Evolutionary conservation across 2,888 invertebrate genomes (phyloP), one percentile per base, ranked within the genome.

Genomic region (Catotricha subobsoleta): DNA sequence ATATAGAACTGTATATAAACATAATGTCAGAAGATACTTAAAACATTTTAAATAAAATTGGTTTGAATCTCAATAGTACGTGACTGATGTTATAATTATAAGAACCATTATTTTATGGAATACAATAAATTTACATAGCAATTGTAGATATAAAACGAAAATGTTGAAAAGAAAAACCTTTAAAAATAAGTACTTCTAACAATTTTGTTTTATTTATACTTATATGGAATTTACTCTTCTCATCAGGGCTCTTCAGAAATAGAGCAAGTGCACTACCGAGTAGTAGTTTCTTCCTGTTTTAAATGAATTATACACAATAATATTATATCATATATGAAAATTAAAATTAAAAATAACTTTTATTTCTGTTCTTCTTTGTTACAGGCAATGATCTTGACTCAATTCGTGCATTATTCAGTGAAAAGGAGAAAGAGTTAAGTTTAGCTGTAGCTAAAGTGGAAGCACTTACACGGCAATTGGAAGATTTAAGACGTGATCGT

Each of bases 381-480:
- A 41, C 68, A 87, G 90, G 86, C 54, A 86, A 88, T 58, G 95
- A 95, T 69, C 72, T 95, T 66, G 92, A 95, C 67, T 87, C 91
- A 50, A 92, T 92, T 61, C 79, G 91, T 55, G 86, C 90, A 48
- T 72, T 94, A 45, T 95, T 94, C 74, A 91, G 88, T 69, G 92
- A 94, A 60, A 95, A 95, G 60, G 95, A 95, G 62, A 92, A 92
- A 64, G 94, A 95, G 66, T 67, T 97, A 46, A 84, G 90, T 43
- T 67, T 91, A 71, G 95, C 95, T n/a, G 92, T 95, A 58, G 86
- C 87, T 55, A 91, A 92, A 67, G 95, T 95, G 56, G 94, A 97
- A 57, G 90, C 92, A 65, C 70, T 97, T 58, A 92, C 91, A 47
- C 68, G 83, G 52, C 94, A 97, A 66, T 70, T 97, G 49, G 95